Base-by-base conservation (phyloP, 2,113 vertebrate genomes). In the Gobio gobio region DNA sequence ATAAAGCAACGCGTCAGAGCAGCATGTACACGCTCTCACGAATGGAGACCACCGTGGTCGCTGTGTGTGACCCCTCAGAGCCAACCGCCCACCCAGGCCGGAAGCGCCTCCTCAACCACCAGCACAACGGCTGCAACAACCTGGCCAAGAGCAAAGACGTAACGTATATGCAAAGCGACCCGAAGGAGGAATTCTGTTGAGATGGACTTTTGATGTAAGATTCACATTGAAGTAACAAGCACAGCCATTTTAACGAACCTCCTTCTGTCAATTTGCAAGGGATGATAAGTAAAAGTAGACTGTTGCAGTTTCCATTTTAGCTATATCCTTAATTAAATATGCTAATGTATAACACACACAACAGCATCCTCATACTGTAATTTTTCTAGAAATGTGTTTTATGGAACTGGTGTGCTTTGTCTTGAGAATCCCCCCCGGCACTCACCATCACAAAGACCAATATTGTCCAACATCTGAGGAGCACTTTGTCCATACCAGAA, bases 1-100 rank as follows among this genome's bases (percentile, higher is more conserved):
- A 97, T 47, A 96, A 96, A 54, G 95, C 96, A 0, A 94, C 95
- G 0, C 94, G 92, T 7, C 97, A 99, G 86, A 98, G 98, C 84
- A 99, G 98, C 90, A 95, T 98, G 77, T 99, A 96, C 22, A 95
- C 96, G 0, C 95, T 99, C 83, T 96, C 96, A 24, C 94, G 97
- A 79, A 96, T 98, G 95, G 98, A 99, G 84, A 97, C 96, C 87
- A 96, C 93, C 82, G 93, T 96, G 0, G 92, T 96, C 84, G 94
- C 94, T 9, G 51, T 84, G 81, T 93, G 94, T 0, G 96, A 98
- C 70, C 45, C 94, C 0, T 92, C 56, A 0, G 95, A 97, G 0
- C 70, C 85, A 20, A 70, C 91, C 2, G 51, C 77, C 36, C 91
- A 91, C 90, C 51, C 86, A 81, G 74, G 70, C 45, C 92, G 91